phyloP scores from a whole-genome alignment of 2,888 invertebrate species.

The Volucella zonaria region DNA sequence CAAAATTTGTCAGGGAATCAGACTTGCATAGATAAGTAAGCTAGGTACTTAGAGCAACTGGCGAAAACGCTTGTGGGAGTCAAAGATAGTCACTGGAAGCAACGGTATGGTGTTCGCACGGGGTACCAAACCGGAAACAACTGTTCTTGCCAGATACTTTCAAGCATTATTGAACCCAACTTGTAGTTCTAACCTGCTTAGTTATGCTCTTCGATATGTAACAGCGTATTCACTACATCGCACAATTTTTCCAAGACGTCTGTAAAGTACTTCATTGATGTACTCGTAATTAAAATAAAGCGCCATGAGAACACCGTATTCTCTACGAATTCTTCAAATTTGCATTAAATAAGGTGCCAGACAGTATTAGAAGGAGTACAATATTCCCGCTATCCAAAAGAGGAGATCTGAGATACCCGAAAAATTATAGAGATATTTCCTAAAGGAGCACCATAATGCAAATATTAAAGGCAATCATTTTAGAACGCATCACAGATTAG shows the following conservation, averaged over 20 bases:
- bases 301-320: conserved; percentile 1
- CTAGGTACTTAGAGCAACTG: too few relatives aligned
- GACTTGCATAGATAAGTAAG: too few relatives aligned
- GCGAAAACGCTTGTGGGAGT: too few relatives aligned
- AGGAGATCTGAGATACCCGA: not conserved
- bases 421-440: too few relatives aligned
- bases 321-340: conserved; percentile 3
- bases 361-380: not conserved
- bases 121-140: not conserved
- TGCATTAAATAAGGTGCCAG: not conserved
- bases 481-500: not conserved
- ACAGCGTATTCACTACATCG: not conserved
- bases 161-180: not conserved
- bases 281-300: not conserved
- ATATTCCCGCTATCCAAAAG: not conserved
- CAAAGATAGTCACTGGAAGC: not conserved
- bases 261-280: not conserved
- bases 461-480: not conserved
- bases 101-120: not conserved
- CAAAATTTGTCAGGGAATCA: too few relatives aligned
- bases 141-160: too few relatives aligned
- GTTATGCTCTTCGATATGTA: not conserved
- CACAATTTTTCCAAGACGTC: conserved; percentile 1
- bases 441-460: not conserved
- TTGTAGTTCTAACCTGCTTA: not conserved